These are phyloP conservation scores for Macrotus californicus DNA, from an alignment of 2,113 vertebrate species.

Conservation along the genomic window DNA sequence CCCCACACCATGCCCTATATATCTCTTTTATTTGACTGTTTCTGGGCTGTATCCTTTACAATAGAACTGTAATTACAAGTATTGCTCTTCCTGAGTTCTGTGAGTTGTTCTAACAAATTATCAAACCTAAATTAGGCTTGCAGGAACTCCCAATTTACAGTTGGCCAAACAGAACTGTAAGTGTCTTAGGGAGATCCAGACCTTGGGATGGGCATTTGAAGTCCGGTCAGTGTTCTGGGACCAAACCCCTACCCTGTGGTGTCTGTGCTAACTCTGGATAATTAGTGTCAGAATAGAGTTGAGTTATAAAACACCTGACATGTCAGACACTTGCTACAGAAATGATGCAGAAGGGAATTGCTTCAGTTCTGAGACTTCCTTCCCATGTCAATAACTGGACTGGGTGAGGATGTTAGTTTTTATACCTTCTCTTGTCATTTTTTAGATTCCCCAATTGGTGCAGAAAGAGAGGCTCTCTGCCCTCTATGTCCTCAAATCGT, in stretches of 20 bases:
- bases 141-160: background rate
- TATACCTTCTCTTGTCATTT: background rate
- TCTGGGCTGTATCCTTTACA: background rate
- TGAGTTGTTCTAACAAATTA: background rate
- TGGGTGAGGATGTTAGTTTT: background rate
- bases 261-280: background rate
- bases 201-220: background rate
- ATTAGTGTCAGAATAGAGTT: background rate
- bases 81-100: background rate
- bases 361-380: background rate
- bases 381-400: background rate
- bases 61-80: background rate
- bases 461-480: background rate
- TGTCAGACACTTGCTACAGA: background rate
- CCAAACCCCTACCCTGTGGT: background rate
- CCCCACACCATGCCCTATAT: accelerated
- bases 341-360: background rate
- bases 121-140: background rate
- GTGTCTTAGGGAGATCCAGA: too few relatives aligned
- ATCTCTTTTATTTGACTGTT: background rate
- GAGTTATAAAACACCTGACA: background rate
- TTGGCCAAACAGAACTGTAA: background rate
- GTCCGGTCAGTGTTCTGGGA: background rate
- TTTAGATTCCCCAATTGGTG: background rate
- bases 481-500: background rate